These are phyloP conservation scores for Nerophis ophidion DNA, from an alignment of 2,113 vertebrate genomes.

Conservation along the genomic window DNA sequence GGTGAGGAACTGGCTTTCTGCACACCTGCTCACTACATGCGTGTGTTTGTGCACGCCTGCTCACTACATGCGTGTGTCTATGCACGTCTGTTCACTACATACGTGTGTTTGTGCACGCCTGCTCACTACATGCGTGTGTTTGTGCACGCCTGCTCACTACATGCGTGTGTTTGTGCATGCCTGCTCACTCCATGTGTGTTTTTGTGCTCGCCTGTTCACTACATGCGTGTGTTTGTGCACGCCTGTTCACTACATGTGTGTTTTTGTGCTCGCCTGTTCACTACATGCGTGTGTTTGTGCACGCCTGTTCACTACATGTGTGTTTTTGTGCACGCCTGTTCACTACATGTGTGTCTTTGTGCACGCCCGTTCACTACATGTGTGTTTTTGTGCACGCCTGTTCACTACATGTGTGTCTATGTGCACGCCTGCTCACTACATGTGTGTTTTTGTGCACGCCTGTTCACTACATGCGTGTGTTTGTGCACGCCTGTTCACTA, in stretches of 20 bases:
- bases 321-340: constrained; percentile 22
- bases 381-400: not conserved
- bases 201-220: constrained; percentile 17
- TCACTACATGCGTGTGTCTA: constrained; percentile 4
- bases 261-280: constrained; percentile 20
- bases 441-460: not conserved
- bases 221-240: constrained; percentile 12
- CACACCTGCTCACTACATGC: too few relatives aligned
- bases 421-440: too few relatives aligned
- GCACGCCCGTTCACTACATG: constrained; percentile 12
- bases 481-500: not conserved
- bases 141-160: constrained; percentile 26
- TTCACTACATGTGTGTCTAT: not conserved
- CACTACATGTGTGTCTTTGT: not conserved
- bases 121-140: constrained; percentile 1
- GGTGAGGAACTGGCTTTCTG: constrained; percentile 74
- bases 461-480: not conserved
- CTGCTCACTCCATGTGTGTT: not conserved
- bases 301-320: constrained; percentile 2
- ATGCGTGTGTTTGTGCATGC: constrained; percentile 20
- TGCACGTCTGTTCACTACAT: constrained; percentile 8
- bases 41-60: not conserved
- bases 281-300: constrained; percentile 5
- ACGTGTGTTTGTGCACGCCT: constrained; percentile 21
- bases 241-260: constrained; percentile 4